Percentiles rank a stretch among this genome's conserved stretches.
These are phyloP conservation scores for Bilobella aurantiaca DNA, from an alignment of 1,140 invertebrate genomes.

Conservation along the genomic window DNA sequence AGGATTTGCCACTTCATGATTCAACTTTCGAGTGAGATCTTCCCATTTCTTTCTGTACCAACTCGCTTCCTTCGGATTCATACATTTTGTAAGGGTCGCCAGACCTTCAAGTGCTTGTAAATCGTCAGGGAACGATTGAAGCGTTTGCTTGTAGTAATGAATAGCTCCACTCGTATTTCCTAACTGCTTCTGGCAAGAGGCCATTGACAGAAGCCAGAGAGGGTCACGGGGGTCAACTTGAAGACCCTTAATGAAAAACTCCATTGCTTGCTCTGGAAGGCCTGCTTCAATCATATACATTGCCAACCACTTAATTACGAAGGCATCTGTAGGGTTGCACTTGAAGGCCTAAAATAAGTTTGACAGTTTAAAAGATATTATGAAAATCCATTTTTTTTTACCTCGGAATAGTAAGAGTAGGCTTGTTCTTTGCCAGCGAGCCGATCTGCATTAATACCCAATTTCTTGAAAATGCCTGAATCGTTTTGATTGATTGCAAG, in stretches of 20 bases:
- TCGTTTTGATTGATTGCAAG: slow-evolving; percentile 75
- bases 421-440: slow-evolving; percentile 80
- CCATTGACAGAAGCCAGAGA: slow-evolving; percentile 72
- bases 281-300: slow-evolving; percentile 83
- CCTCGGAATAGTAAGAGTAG: slow-evolving; percentile 81
- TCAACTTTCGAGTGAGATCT: no score
- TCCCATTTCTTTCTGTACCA: neutral
- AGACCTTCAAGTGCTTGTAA: neutral
- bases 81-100: neutral
- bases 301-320: slow-evolving; percentile 80
- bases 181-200: slow-evolving; percentile 66
- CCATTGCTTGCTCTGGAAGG: slow-evolving; percentile 76
- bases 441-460: slow-evolving; percentile 72
- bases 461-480: slow-evolving; percentile 64
- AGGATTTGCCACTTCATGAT: no score
- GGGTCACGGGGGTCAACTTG: slow-evolving; percentile 74
- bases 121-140: slow-evolving; percentile 2
- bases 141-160: slow-evolving; percentile 51
- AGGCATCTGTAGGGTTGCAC: slow-evolving; percentile 76
- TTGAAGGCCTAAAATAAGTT: slow-evolving; percentile 56
- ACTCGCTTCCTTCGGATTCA: neutral
- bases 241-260: slow-evolving; percentile 76
- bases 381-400: slow-evolving; percentile 36
- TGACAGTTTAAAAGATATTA: neutral
- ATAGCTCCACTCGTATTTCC: slow-evolving; percentile 74